These are phyloP conservation scores for Goniozus legneri DNA, from an alignment of 1,140 invertebrate genomes.

Conservation along the genomic window DNA sequence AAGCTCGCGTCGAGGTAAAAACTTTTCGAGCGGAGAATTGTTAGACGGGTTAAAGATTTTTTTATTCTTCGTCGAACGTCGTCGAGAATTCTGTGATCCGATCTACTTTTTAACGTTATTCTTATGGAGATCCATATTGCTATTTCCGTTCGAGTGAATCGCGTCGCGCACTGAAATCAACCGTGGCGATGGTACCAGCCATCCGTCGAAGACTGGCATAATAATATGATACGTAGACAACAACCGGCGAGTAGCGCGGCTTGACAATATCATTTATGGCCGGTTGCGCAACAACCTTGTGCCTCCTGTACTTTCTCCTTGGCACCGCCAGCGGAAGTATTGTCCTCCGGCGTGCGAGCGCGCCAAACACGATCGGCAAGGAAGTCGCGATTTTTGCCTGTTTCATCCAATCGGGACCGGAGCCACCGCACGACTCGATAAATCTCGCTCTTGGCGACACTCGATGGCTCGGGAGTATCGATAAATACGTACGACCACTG, in stretches of 20 bases:
- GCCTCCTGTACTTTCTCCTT: constrained; percentile 45
- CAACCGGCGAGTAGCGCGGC: constrained; percentile 24
- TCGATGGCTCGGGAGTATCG: too few species aligned
- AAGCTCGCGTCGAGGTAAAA: too few species aligned
- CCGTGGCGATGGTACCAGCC: constrained; percentile 15
- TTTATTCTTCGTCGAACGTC: too few species aligned
- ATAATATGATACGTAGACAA: constrained; percentile 27
- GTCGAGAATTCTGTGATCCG: too few species aligned
- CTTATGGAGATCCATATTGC: too few species aligned
- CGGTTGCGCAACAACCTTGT: constrained; percentile 42
- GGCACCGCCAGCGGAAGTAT: constrained; percentile 31
- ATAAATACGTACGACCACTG: too few species aligned
- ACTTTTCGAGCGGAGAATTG: too few species aligned
- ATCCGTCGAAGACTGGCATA: constrained; percentile 25
- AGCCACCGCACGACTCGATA: too few species aligned
- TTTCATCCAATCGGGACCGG: not conserved
- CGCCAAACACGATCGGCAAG: constrained; percentile 1
- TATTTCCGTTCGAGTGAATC: too few species aligned
- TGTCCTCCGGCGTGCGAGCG: constrained; percentile 24
- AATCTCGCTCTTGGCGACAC: too few species aligned
- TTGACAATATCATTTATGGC: constrained; percentile 53
- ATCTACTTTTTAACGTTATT: too few species aligned
- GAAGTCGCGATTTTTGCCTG: not conserved
- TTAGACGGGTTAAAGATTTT: too few species aligned
- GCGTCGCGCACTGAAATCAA: not conserved